phyloP scores from a whole-genome alignment of 2,888 invertebrate species.

The Peribatodes rhomboidaria region DNA sequence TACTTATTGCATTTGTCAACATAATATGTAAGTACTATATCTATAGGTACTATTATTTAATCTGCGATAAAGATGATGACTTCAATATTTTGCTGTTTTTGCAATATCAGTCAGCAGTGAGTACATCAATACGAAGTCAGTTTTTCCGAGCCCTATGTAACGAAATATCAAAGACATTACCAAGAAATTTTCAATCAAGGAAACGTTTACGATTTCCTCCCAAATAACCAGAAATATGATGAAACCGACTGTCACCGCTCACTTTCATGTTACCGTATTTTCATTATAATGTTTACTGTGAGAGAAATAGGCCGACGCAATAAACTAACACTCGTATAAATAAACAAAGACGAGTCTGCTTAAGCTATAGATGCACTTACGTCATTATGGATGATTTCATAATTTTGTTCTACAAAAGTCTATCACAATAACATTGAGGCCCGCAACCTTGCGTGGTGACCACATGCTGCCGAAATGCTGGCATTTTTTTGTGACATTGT shows the following conservation, averaged over 20 bases:
- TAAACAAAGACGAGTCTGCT: slow-evolving; percentile 45
- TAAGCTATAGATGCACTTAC: slow-evolving; percentile 49
- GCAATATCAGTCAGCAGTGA: too few species aligned
- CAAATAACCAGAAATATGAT: slow-evolving; percentile 19
- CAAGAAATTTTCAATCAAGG: too few species aligned
- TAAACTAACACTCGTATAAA: slow-evolving; percentile 46
- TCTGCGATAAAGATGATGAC: too few species aligned
- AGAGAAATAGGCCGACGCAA: slow-evolving; percentile 48
- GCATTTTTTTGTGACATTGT: slow-evolving; percentile 74
- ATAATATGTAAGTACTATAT: too few species aligned
- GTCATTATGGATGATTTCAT: slow-evolving; percentile 55
- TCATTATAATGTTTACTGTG: slow-evolving; percentile 38
- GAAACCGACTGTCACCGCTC: slow-evolving; percentile 40
- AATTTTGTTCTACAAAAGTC: slow-evolving; percentile 55
- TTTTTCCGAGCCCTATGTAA: too few species aligned
- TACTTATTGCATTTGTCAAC: too few species aligned
- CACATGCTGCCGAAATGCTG: slow-evolving; percentile 81
- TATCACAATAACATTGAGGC: slow-evolving; percentile 58
- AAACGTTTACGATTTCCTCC: slow-evolving; percentile 38
- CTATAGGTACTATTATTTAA: too few species aligned
- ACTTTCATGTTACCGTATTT: slow-evolving; percentile 43
- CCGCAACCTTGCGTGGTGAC: slow-evolving; percentile 77
- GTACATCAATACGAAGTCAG: too few species aligned
- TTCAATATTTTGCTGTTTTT: too few species aligned
- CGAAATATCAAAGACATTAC: too few species aligned